These are phyloP conservation scores for Phrynocephalus forsythii DNA, from an alignment of 2,797 vertebrate genomes.

Conservation along the genomic window DNA sequence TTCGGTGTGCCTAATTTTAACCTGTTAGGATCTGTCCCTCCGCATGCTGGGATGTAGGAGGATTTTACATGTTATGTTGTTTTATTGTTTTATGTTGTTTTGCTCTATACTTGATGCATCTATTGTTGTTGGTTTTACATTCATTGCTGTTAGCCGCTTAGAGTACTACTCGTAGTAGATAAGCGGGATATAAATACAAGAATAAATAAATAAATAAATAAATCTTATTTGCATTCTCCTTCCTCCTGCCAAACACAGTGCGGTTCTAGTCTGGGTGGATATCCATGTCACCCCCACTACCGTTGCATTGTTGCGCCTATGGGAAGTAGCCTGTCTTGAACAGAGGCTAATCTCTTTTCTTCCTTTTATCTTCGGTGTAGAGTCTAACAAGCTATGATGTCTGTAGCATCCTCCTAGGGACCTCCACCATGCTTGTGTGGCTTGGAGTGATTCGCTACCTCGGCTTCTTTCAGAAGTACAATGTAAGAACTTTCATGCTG, in stretches of 20 bases:
- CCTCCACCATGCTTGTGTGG: conserved; percentile 94
- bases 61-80: too few species aligned
- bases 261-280: not conserved
- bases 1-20: too few species aligned
- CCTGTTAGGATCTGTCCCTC: too few species aligned
- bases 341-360: not conserved
- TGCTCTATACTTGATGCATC: too few species aligned
- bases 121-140: too few species aligned
- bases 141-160: too few species aligned
- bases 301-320: too few species aligned
- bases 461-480: conserved; percentile 94
- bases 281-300: not conserved
- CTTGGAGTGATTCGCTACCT: conserved; percentile 94
- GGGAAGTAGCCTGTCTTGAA: not conserved
- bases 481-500: conserved; percentile 81
- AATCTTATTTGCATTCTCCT: not conserved
- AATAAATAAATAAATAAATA: too few species aligned
- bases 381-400: conserved; percentile 90
- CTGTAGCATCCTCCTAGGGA: conserved; percentile 94
- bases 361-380: conserved; percentile 69
- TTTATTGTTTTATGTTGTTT: too few species aligned
- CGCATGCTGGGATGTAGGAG: too few species aligned
- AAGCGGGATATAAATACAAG: too few species aligned
- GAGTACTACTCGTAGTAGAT: too few species aligned
- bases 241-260: not conserved